phyloP scores from a whole-genome alignment of 2,888 invertebrate species.

The Cryptophagus acutangulus region DNA sequence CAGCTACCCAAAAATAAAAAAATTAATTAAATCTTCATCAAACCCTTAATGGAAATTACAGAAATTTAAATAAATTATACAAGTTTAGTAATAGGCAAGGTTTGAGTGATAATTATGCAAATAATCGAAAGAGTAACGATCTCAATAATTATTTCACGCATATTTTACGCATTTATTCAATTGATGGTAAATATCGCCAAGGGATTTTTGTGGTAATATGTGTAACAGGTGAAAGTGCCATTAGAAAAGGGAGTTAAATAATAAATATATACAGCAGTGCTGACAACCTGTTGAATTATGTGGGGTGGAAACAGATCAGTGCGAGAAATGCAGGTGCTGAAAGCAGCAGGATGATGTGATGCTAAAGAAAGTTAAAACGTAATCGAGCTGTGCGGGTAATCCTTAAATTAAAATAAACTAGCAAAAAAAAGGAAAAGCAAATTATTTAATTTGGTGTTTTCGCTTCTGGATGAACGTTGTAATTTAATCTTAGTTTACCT shows the following conservation, averaged over 20 bases:
- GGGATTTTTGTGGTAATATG: no score
- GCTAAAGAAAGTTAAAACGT: constrained; percentile 19
- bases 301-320: constrained; percentile 15
- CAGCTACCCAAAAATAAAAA: no score
- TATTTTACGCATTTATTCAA: no score
- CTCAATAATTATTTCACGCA: no score
- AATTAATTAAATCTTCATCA: no score
- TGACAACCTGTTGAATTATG: constrained; percentile 43
- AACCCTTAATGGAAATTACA: no score
- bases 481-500: constrained; percentile 3
- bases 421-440: constrained; percentile 27
- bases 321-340: constrained; percentile 2
- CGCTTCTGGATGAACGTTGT: neutral
- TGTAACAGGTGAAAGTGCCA: constrained; percentile 5
- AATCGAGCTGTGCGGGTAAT: constrained; percentile 32
- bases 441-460: constrained; percentile 36
- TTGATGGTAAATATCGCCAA: no score
- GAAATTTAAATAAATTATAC: no score
- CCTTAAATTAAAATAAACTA: constrained; percentile 38
- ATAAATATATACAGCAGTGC: constrained; percentile 37
- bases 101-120: no score
- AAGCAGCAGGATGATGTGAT: no score
- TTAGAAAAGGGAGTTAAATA: constrained; percentile 32
- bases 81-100: no score
- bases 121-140: no score